These are phyloP conservation scores for Catotricha subobsoleta DNA, from an alignment of 2,888 invertebrate genomes.

Conservation along the genomic window DNA sequence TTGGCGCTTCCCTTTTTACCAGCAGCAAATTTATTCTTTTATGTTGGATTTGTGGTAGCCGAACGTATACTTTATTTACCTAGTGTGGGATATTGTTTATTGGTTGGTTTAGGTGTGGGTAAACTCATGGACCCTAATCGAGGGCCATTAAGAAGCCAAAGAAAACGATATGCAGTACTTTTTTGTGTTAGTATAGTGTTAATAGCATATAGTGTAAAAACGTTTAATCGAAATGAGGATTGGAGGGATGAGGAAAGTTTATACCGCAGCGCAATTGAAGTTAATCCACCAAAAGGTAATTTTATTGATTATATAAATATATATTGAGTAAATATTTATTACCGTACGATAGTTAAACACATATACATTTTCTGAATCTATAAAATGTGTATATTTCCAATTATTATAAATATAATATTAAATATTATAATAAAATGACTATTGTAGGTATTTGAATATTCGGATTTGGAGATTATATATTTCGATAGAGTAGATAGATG, in stretches of 20 bases:
- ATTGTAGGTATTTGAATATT: too few relatives aligned
- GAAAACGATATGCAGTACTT: constrained; percentile 18
- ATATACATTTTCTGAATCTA: too few relatives aligned
- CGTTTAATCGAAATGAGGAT: constrained; percentile 67
- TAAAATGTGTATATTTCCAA: too few relatives aligned
- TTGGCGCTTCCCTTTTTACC: constrained; percentile 85
- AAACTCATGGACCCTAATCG: constrained; percentile 22
- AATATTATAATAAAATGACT: too few relatives aligned
- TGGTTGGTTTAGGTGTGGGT: constrained; percentile 58
- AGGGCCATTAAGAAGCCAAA: constrained; percentile 23
- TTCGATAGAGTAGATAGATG: too few relatives aligned
- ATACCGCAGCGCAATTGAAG: constrained; percentile 72
- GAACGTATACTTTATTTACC: constrained; percentile 92
- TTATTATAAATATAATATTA: too few relatives aligned
- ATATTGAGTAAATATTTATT: too few relatives aligned
- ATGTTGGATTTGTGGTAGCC: constrained; percentile 96
- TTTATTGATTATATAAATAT: too few relatives aligned
- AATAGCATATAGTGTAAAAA: constrained; percentile 54
- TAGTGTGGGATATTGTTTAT: constrained; percentile 84
- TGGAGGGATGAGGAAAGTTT: constrained; percentile 88
- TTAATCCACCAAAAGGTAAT: constrained; percentile 97
- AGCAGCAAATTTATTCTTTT: constrained; percentile 89
- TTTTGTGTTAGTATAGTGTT: constrained; percentile 36
- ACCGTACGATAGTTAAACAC: too few relatives aligned
- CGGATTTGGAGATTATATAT: too few relatives aligned